phyloP scores from a whole-genome alignment of 2,888 invertebrate species.

The Rotaria sp. region DNA sequence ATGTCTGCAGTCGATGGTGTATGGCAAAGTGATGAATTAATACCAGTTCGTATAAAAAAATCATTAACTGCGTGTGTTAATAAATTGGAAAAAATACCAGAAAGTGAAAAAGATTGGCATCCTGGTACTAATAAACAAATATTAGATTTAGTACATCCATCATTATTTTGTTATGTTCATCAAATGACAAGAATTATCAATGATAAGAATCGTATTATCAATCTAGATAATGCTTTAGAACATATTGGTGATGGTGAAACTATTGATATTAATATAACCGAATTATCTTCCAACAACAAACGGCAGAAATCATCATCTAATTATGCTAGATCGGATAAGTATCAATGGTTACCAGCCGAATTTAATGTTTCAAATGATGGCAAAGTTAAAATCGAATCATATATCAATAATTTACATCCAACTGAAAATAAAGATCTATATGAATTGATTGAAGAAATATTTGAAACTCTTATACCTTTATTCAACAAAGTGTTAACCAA shows the following conservation, averaged over 20 bases:
- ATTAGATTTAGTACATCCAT: constrained; percentile 20
- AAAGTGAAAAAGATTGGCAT: background rate
- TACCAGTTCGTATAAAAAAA: background rate
- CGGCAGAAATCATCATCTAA: background rate
- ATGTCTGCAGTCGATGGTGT: background rate
- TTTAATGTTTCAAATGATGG: background rate
- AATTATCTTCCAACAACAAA: background rate
- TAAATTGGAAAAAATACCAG: background rate
- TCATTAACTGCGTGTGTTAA: background rate
- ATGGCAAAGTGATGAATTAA: constrained; percentile 6
- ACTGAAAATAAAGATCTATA: background rate
- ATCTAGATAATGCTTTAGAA: background rate
- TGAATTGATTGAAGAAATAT: background rate
- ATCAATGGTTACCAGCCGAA: background rate
- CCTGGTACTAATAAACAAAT: background rate
- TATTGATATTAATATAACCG: background rate
- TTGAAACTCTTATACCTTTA: background rate
- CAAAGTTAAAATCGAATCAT: background rate
- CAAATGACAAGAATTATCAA: background rate
- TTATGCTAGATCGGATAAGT: background rate
- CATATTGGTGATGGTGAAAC: background rate
- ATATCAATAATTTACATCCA: constrained; percentile 20
- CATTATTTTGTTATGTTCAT: constrained; percentile 20
- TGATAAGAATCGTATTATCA: background rate
- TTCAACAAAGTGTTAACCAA: background rate